phyloP scores from a whole-genome alignment of 2,888 invertebrate species.

The Penaeus monodon region DNA sequence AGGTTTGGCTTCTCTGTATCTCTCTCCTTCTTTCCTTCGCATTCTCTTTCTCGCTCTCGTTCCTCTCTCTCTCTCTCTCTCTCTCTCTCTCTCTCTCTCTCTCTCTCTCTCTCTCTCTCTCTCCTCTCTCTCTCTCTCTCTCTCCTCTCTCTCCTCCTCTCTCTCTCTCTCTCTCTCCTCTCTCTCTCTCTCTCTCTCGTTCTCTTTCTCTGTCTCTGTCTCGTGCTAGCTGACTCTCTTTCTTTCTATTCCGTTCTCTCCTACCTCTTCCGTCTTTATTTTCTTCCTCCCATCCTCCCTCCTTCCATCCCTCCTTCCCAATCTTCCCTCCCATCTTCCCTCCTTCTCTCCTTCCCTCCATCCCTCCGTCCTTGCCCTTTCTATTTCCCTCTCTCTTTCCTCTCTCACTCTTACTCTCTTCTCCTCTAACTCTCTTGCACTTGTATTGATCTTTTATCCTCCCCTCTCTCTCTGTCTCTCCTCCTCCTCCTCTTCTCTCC shows the following conservation, averaged over 20 bases:
- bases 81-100: neutral
- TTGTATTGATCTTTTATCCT: neutral
- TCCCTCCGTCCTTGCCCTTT: constrained; percentile 9
- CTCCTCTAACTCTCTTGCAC: too few species aligned
- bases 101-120: too few species aligned
- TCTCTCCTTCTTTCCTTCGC: neutral
- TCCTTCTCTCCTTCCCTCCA: constrained; percentile 44
- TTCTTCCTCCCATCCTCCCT: too few species aligned
- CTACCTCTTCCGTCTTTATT: too few species aligned
- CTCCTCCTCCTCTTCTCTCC: neutral
- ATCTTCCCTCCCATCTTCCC: constrained; percentile 47
- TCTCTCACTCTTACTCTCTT: neutral
- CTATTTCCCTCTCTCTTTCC: neutral
- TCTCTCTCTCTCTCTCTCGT: neutral
- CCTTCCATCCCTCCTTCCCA: too few species aligned
- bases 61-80: too few species aligned
- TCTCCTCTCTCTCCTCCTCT: too few species aligned
- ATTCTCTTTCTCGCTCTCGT: too few species aligned
- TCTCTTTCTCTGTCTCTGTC: neutral
- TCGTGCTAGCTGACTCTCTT: constrained; percentile 49
- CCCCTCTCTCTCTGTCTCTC: neutral
- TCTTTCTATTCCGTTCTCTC: neutral
- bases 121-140: too few species aligned
- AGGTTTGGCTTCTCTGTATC: constrained; percentile 1
- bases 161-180: neutral